A percentile compares a stretch with the other conserved stretches of the same genome.
phyloP scores from a whole-genome alignment of 2,113 vertebrate genomes.

The Dascyllus trimaculatus region DNA sequence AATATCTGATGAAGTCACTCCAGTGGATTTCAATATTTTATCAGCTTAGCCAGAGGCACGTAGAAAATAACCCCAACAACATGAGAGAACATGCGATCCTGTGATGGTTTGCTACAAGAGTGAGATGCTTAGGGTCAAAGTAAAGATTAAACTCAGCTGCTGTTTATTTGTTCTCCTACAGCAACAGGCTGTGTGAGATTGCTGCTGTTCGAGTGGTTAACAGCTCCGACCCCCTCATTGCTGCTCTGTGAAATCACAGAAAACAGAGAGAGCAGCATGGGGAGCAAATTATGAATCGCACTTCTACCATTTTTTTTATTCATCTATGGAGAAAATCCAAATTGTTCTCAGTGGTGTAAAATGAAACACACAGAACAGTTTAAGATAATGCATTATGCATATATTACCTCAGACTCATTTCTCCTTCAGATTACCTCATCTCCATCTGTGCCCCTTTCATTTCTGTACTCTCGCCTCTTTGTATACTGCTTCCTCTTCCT shows the following conservation, averaged over 20 bases:
- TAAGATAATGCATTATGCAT: conserved; percentile 69
- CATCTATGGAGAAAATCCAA: conserved; percentile 13
- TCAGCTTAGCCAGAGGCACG: conserved; percentile 50
- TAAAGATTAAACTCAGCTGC: conserved; percentile 22
- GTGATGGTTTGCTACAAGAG: conserved; percentile 3
- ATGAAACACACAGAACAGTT: conserved; percentile 18
- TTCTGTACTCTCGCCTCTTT: conserved; percentile 30
- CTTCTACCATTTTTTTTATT: conserved; percentile 22
- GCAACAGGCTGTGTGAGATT: conserved; percentile 53
- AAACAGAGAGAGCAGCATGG: neutral
- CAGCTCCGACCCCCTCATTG: neutral
- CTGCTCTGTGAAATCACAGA: neutral
- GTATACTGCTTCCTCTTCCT: conserved; percentile 11
- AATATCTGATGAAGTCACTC: conserved; percentile 72
- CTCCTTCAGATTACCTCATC: conserved; percentile 68
- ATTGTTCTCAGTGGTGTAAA: conserved; percentile 9
- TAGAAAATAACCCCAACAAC: conserved; percentile 50
- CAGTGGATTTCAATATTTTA: conserved; percentile 77
- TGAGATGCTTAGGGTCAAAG: conserved; percentile 13
- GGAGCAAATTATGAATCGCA: conserved; percentile 37
- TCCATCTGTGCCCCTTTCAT: conserved; percentile 62
- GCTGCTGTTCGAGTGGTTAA: neutral
- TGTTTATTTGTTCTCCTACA: conserved; percentile 20
- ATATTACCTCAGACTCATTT: conserved; percentile 62
- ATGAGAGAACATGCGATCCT: conserved; percentile 15